These are phyloP conservation scores for Myopa testacea DNA, from an alignment of 2,888 invertebrate species.

Conservation along the genomic window DNA sequence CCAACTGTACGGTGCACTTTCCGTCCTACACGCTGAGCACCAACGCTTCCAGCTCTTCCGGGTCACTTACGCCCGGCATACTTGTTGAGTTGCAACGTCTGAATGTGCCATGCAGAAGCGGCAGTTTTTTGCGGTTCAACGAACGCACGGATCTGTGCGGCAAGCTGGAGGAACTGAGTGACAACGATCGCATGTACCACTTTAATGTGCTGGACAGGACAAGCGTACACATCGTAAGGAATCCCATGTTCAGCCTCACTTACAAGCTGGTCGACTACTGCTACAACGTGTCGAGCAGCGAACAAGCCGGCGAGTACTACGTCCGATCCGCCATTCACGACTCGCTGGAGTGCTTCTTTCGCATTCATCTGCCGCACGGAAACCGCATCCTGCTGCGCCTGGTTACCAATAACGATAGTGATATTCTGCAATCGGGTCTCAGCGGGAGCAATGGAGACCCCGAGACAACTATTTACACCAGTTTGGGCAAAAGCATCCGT, in stretches of 20 bases:
- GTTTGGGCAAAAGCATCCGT: slow-evolving; percentile 51
- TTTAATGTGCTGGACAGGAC: slow-evolving; percentile 70
- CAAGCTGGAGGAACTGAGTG: slow-evolving; percentile 77
- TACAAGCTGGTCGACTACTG: slow-evolving; percentile 80
- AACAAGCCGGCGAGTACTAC: slow-evolving; percentile 76
- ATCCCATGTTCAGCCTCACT: slow-evolving; percentile 76
- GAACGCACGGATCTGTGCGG: slow-evolving; percentile 73
- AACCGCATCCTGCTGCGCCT: slow-evolving; percentile 74
- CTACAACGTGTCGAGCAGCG: slow-evolving; percentile 76
- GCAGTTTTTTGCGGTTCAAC: slow-evolving; percentile 73
- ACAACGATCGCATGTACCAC: slow-evolving; percentile 73
- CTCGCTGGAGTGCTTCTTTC: slow-evolving; percentile 76
- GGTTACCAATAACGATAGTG: slow-evolving; percentile 64
- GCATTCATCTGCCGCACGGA: slow-evolving; percentile 78
- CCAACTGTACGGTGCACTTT: slow-evolving; percentile 61
- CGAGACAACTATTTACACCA: slow-evolving; percentile 51
- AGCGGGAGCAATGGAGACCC: slow-evolving; percentile 21
- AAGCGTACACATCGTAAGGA: slow-evolving; percentile 73
- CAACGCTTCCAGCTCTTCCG: slow-evolving; percentile 43
- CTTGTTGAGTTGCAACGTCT: slow-evolving; percentile 76
- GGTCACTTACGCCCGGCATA: slow-evolving; percentile 68
- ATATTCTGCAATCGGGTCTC: slow-evolving; percentile 46
- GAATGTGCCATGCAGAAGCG: slow-evolving; percentile 77
- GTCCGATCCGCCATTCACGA: slow-evolving; percentile 71
- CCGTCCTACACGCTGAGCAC: slow-evolving; percentile 53